Evolutionary conservation across 2,888 invertebrate genomes (phyloP), one percentile per base, ranked within the genome.

Genomic region (Ophonus ardosiacus): DNA sequence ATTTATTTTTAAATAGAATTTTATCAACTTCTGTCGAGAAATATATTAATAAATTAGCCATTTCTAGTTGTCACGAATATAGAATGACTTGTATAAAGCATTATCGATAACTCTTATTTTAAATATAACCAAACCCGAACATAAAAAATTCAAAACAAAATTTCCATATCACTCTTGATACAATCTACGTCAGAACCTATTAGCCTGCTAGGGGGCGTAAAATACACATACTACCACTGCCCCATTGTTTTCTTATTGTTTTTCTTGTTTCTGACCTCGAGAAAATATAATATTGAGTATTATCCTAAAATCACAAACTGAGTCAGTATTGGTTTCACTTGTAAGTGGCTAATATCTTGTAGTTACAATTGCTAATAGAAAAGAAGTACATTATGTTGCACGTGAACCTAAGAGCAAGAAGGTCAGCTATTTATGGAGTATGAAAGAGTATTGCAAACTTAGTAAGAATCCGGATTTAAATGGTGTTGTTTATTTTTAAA

Each of bases 91-190:
- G 71, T 74, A 74, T 24, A 43, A 74, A 43, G 15, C 71, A 74
- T 74, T 74, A 74, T 74, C 71, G 71, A 43, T 74, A 74, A 74
- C 71, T 68, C 68, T 74, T 74, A 74, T 74, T 74, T 74, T 43
- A 74, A 74, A 74, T 74, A 74, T 74, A 74, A 74, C 71, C 21
- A 74, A 74, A 74, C 71, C 18, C n/a, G 15, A 43, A 17, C 71
- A 74, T 43, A 74, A 68, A 68, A 68, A 68, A 68, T 68, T 68
- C 68, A 68, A 68, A 68, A 68, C 68, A 68, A 68, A 68, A 68
- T 68, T 68, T 68, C 68, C 68, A 38, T 68, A 68, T 68, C 68
- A 40, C n/a, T 31, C 31, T 68, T 68, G 68, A 68, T 68, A 68
- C 68, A 68, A 68, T 68, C 68, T 38, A 31, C 68, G 68, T 68